Evolutionary conservation across 1,140 invertebrate genomes (phyloP).

Genomic region (Meteorus sp.): DNA sequence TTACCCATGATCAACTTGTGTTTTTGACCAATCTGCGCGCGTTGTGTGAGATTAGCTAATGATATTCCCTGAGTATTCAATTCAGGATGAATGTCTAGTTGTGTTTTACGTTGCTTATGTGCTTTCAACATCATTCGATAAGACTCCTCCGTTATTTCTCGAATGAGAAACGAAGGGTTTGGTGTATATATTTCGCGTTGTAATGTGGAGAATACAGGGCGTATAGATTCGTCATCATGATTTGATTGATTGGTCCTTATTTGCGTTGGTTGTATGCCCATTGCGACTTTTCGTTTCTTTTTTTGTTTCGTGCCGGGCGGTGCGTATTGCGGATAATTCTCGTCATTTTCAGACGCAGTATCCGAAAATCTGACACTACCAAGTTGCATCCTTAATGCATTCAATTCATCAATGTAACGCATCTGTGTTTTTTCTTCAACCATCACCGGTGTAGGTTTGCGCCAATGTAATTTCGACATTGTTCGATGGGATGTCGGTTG

Average conservation of each 20-base stretch:
- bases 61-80: slow-evolving; percentile 64
- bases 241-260: slow-evolving; percentile 49
- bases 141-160: slow-evolving; percentile 68
- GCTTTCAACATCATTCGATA: slow-evolving; percentile 68
- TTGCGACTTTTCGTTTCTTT: slow-evolving; percentile 69
- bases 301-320: slow-evolving; percentile 60
- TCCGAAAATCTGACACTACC: slow-evolving; percentile 47
- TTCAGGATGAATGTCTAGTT: slow-evolving; percentile 63
- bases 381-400: slow-evolving; percentile 47
- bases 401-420: slow-evolving; percentile 53
- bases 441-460: slow-evolving; percentile 53
- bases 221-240: slow-evolving; percentile 46
- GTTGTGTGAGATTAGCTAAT: slow-evolving; percentile 62
- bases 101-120: slow-evolving; percentile 66
- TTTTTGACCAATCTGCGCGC: slow-evolving; percentile 58
- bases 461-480: slow-evolving; percentile 56
- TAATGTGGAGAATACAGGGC: slow-evolving; percentile 60
- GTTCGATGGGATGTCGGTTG: slow-evolving; percentile 58
- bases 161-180: slow-evolving; percentile 49
- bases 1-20: slow-evolving; percentile 46
- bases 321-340: slow-evolving; percentile 62
- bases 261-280: slow-evolving; percentile 61
- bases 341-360: slow-evolving; percentile 54
- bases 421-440: slow-evolving; percentile 52
- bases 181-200: slow-evolving; percentile 58